Evolutionary conservation across 2,797 vertebrate species (phyloP).

Genomic region (Chaenodraco wilsoni): DNA sequence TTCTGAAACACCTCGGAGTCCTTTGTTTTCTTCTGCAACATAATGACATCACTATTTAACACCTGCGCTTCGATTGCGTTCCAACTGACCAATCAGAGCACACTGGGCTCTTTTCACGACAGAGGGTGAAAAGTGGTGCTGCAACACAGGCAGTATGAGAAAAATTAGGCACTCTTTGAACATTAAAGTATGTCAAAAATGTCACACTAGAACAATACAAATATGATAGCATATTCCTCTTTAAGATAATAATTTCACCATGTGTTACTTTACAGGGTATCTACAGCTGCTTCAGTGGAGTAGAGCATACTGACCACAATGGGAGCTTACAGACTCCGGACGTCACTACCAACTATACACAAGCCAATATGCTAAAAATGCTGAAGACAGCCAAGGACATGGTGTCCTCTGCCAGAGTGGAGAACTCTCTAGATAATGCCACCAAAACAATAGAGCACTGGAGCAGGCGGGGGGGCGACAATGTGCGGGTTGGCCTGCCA

Average conservation of each 20-base stretch:
- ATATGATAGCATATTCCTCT: too few species aligned
- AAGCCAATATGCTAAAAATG: slow-evolving; percentile 96
- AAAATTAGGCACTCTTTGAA: too few species aligned
- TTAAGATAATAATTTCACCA: not conserved
- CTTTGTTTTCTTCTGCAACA: too few species aligned
- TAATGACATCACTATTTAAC: too few species aligned
- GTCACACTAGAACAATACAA: too few species aligned
- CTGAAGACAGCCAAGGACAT: slow-evolving; percentile 95
- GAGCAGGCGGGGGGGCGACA: slow-evolving; percentile 85
- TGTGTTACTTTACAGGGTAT: slow-evolving; percentile 86
- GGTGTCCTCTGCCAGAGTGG: slow-evolving; percentile 91
- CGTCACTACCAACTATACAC: slow-evolving; percentile 90
- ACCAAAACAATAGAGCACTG: slow-evolving; percentile 93
- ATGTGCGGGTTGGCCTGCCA: slow-evolving; percentile 73
- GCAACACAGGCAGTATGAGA: too few species aligned
- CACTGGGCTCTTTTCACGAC: too few species aligned
- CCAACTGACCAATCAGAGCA: too few species aligned
- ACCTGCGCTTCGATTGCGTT: too few species aligned
- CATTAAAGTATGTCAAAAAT: too few species aligned
- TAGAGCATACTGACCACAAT: slow-evolving; percentile 86
- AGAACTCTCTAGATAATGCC: slow-evolving; percentile 92
- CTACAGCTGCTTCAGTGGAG: slow-evolving; percentile 97
- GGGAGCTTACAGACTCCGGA: slow-evolving; percentile 87
- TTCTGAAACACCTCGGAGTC: too few species aligned
- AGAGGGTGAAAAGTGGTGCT: too few species aligned